A percentile compares a stretch with the other conserved stretches of the same genome.
Evolutionary conservation across 2,113 vertebrate species (phyloP).

Genomic region (Camelus dromedarius): DNA sequence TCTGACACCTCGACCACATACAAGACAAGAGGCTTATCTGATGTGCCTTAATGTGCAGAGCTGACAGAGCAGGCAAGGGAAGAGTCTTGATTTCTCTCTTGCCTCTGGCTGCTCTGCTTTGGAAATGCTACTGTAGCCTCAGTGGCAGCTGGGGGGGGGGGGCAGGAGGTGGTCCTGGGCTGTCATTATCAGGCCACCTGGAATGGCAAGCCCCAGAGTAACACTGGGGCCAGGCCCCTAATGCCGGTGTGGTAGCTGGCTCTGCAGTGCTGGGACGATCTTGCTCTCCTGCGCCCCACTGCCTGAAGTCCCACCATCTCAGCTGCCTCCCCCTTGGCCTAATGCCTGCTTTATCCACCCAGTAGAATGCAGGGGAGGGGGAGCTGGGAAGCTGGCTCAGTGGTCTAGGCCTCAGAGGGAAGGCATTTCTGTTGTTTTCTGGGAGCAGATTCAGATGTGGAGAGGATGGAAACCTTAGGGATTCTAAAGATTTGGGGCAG

Average conservation of each 20-base stretch:
- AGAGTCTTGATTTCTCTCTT: constrained; percentile 53
- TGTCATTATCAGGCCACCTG: neutral
- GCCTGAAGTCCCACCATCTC: neutral
- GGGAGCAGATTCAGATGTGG: neutral
- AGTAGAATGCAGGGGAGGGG: neutral
- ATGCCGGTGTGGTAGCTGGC: fast-evolving
- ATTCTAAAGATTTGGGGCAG: neutral
- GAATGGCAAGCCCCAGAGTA: neutral
- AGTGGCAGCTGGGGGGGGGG: neutral
- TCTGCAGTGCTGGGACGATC: neutral
- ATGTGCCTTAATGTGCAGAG: neutral
- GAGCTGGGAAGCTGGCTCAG: neutral
- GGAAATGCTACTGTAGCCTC: neutral
- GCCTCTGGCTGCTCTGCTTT: neutral
- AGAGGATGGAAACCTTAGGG: neutral
- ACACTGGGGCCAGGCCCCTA: fast-evolving
- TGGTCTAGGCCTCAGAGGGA: neutral
- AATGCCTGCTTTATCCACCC: neutral
- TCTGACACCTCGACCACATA: constrained; percentile 82
- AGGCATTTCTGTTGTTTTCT: neutral
- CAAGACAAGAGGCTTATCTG: constrained; percentile 63
- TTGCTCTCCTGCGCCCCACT: neutral
- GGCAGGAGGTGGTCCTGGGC: too few species aligned
- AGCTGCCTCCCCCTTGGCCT: neutral
- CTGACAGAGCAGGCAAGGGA: neutral